These are phyloP conservation scores for Dromococcyx pavoninus DNA, from an alignment of 2,797 vertebrate genomes.

Conservation along the genomic window DNA sequence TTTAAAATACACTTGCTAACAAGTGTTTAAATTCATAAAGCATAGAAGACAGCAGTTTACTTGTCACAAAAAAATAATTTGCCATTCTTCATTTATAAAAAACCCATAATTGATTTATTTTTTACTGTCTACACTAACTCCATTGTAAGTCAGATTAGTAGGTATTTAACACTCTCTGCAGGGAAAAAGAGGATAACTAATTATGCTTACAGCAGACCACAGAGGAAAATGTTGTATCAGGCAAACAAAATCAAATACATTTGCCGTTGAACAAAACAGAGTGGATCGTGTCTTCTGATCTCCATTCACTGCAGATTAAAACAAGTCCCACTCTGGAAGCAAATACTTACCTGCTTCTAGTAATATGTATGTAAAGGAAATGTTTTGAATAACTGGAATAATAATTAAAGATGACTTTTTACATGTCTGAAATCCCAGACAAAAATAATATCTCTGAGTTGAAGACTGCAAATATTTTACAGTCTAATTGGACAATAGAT, in stretches of 20 bases:
- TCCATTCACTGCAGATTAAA: background rate
- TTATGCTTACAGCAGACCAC: background rate
- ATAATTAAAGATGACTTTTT: background rate
- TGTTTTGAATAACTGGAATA: background rate
- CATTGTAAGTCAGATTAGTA: background rate
- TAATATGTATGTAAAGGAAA: background rate
- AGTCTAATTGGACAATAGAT: background rate
- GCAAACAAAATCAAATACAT: background rate
- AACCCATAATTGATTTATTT: background rate
- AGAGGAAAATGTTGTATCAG: background rate
- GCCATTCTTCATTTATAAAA: background rate
- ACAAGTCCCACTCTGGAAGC: background rate
- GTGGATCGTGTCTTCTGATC: background rate
- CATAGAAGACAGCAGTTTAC: background rate
- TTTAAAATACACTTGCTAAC: background rate
- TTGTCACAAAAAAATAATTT: background rate
- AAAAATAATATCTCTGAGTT: background rate
- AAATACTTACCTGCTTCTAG: background rate
- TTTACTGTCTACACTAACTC: background rate
- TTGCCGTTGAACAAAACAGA: background rate
- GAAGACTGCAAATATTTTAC: background rate
- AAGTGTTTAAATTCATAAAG: background rate
- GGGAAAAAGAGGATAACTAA: background rate
- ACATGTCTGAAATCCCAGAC: background rate
- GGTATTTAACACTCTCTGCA: background rate